Evolutionary conservation across 2,113 vertebrate species (phyloP).

Genomic region (Phrynocephalus versicolor): DNA sequence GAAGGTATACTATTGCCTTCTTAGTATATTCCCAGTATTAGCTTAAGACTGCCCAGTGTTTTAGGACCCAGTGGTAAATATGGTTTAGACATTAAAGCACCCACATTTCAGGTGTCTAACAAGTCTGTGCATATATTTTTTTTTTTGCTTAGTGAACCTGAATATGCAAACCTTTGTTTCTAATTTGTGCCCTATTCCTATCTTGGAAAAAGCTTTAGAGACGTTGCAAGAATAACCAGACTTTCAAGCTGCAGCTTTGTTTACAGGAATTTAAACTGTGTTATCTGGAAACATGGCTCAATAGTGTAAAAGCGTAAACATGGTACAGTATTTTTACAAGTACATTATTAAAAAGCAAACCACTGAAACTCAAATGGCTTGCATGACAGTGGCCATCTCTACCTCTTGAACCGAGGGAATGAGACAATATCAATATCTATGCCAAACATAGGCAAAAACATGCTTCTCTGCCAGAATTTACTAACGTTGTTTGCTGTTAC

Average conservation of each 20-base stretch:
- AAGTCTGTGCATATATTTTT: conserved; percentile 15
- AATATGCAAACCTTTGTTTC: neutral
- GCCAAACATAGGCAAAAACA: neutral
- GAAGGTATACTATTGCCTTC: neutral
- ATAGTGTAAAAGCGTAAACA: neutral
- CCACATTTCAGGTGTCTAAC: neutral
- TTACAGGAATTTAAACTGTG: conserved; percentile 21
- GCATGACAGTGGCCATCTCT: neutral
- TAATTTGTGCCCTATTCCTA: neutral
- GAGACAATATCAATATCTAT: neutral
- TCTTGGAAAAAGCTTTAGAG: conserved; percentile 2
- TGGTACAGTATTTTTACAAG: neutral
- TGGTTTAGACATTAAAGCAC: neutral
- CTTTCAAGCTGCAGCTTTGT: conserved; percentile 19
- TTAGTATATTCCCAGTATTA: neutral
- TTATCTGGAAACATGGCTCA: neutral
- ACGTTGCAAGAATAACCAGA: neutral
- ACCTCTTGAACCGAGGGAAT: too few relatives aligned
- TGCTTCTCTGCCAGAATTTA: neutral
- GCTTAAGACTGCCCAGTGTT: neutral
- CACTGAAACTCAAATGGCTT: neutral
- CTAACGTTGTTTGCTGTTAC: neutral
- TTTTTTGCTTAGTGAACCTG: neutral
- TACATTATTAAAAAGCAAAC: neutral
- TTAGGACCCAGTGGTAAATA: neutral